Base-by-base conservation (phyloP, 2,888 invertebrate genomes). In the Rhimphoctona megacephalus region DNA sequence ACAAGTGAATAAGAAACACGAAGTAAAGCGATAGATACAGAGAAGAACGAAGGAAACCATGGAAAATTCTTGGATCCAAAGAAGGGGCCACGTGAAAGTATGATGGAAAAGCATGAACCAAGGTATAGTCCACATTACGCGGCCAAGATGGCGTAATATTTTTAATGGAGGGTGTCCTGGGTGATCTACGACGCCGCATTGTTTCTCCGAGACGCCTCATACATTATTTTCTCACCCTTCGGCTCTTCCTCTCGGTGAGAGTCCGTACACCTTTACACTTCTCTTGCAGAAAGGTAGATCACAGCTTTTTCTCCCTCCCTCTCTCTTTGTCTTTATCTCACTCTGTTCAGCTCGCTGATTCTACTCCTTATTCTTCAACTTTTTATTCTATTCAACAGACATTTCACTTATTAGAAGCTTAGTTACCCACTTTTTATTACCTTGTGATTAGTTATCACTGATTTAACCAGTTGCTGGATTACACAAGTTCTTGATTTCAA, bases 111-210 rank as follows among this genome's bases (percentile, higher is more conserved):
- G 82, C 85, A 78, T 57, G 76, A 76, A 66, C 83, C 69, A 46
- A 73, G 69, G 82, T 81, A 81, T 81, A 82, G 82, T 82, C 69
- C 67, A 39, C 86, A 90, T 90, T 88, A 85, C 90, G 88, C 88
- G 90, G 90, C 89, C 91, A 93, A 93, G 93, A 93, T 92, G 93
- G 92, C 92, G 93, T 93, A 94, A 93, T 94, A 94, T 94, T 94
- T 94, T 94, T 94, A 94, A 94, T 93, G 94, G 94, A 93, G 92
- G 92, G 91, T 92, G 93, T 93, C 93, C 91, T 90, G 91, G 92
- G 92, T 94, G 94, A 94, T 94, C 92, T 93, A 93, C 93, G 93
- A 92, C 90, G 89, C 89, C 90, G 92, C 93, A 93, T 94, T 93
- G 94, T 94, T 93, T 93, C 92, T 89, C 87, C 90, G 91, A 92